Evolutionary conservation across 2,113 vertebrate species (phyloP).

Genomic region (Paracanthobrama guichenoti): DNA sequence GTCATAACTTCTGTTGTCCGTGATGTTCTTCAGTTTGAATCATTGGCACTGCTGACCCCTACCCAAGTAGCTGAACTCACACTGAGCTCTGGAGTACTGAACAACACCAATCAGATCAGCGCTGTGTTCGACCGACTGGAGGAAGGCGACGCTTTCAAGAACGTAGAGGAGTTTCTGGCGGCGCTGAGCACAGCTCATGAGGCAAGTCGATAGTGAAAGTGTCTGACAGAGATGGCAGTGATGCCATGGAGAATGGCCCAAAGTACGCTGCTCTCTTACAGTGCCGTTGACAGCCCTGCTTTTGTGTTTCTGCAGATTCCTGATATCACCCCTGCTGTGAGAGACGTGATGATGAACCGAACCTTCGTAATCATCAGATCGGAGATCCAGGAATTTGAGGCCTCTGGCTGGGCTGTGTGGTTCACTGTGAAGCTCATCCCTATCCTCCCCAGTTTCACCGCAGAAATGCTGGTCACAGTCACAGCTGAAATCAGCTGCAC

Average conservation of each 20-base stretch:
- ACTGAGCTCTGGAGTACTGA: conserved; percentile 41
- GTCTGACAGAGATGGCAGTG: neutral
- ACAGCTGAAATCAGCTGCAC: conserved; percentile 23
- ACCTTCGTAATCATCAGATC: conserved; percentile 60
- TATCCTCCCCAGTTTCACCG: conserved; percentile 48
- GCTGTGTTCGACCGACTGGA: conserved; percentile 38
- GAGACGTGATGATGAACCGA: conserved; percentile 57
- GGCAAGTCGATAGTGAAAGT: neutral
- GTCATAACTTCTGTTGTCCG: neutral
- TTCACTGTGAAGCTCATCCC: conserved; percentile 46
- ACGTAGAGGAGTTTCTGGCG: conserved; percentile 44
- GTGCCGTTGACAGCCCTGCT: neutral
- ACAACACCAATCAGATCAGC: neutral
- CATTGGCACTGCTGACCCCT: neutral
- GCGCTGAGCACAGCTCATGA: conserved; percentile 39
- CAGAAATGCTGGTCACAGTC: conserved; percentile 39
- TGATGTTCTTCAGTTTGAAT: neutral
- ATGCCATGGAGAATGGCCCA: neutral
- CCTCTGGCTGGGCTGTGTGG: conserved; percentile 18
- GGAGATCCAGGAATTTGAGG: conserved; percentile 5
- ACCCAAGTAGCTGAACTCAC: conserved; percentile 1
- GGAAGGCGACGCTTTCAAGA: conserved; percentile 25
- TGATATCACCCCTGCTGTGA: conserved; percentile 26
- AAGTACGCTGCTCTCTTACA: neutral
- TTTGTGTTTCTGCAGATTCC: conserved; percentile 10